Percentiles rank a stretch among this genome's conserved stretches.
Conservation (phyloP, 2,888 invertebrate genomes). For the Orgyia antiqua region DNA sequence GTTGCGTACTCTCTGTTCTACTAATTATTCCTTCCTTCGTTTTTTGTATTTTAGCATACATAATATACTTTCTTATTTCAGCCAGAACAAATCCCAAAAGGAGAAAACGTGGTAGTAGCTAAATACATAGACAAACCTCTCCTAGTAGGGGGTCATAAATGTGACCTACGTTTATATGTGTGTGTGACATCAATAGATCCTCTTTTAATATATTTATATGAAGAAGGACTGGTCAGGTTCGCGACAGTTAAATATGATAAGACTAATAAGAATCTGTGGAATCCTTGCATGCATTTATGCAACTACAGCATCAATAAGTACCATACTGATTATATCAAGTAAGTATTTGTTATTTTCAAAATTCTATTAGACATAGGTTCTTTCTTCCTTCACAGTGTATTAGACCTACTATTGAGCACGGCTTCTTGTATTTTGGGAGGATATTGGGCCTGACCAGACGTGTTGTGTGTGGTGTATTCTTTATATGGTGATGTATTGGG, state of each 20-base stretch:
- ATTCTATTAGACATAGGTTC: too few species aligned
- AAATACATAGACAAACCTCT: slow-evolving; percentile 93
- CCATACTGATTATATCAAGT: slow-evolving; percentile 96
- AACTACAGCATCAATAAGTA: slow-evolving; percentile 99
- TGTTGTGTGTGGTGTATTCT: too few species aligned
- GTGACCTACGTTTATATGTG: slow-evolving; percentile 96
- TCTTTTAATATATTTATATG: slow-evolving; percentile 94
- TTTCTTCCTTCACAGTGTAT: too few species aligned
- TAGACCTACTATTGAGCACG: too few species aligned
- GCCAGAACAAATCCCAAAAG: slow-evolving; percentile 93
- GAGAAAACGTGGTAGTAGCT: slow-evolving; percentile 93
- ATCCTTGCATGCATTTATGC: slow-evolving; percentile 97
- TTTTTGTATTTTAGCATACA: too few species aligned
- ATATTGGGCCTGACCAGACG: too few species aligned
- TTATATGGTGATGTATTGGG: too few species aligned
- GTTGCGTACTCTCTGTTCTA: too few species aligned
- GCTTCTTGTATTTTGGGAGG: too few species aligned
- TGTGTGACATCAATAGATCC: slow-evolving; percentile 97
- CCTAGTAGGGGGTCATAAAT: slow-evolving; percentile 95
- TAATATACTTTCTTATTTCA: too few species aligned
- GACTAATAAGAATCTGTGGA: slow-evolving; percentile 94
- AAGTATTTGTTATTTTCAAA: slow-evolving; percentile 51
- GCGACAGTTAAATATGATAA: slow-evolving; percentile 97
- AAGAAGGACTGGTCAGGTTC: slow-evolving; percentile 96
- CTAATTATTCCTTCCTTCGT: too few species aligned